Evolutionary conservation across 2,113 vertebrate genomes (phyloP).

Genomic region (Hypomesus transpacificus): DNA sequence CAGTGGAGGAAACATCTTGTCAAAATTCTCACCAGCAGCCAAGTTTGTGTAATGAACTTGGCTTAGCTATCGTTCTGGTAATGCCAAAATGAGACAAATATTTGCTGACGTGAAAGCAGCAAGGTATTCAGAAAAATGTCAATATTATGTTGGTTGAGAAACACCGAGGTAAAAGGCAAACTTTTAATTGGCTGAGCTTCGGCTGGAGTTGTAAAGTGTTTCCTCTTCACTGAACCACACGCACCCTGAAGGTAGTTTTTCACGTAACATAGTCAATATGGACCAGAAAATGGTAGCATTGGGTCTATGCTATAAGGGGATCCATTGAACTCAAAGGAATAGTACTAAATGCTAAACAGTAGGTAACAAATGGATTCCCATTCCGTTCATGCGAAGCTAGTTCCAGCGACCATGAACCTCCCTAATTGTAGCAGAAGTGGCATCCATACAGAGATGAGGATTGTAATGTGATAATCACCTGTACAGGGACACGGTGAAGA

Average conservation of each 20-base stretch:
- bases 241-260: too few relatives aligned
- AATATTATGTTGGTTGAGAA: constrained; percentile 17
- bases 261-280: too few relatives aligned
- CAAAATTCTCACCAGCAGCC: neutral
- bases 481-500: neutral
- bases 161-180: neutral
- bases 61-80: neutral
- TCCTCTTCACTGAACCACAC: too few relatives aligned
- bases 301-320: too few relatives aligned
- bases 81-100: neutral
- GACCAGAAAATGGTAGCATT: too few relatives aligned
- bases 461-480: neutral
- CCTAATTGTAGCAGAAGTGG: neutral
- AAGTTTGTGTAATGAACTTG: constrained; percentile 18
- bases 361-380: too few relatives aligned
- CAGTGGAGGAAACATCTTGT: neutral
- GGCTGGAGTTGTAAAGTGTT: constrained; percentile 1
- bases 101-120: constrained; percentile 9
- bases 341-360: too few relatives aligned
- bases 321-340: too few relatives aligned
- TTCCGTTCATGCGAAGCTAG: too few relatives aligned
- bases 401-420: neutral
- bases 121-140: constrained; percentile 2
- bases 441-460: neutral
- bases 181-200: constrained; percentile 14